These are phyloP conservation scores for Melospiza georgiana DNA, from an alignment of 2,113 vertebrate species.

Conservation along the genomic window DNA sequence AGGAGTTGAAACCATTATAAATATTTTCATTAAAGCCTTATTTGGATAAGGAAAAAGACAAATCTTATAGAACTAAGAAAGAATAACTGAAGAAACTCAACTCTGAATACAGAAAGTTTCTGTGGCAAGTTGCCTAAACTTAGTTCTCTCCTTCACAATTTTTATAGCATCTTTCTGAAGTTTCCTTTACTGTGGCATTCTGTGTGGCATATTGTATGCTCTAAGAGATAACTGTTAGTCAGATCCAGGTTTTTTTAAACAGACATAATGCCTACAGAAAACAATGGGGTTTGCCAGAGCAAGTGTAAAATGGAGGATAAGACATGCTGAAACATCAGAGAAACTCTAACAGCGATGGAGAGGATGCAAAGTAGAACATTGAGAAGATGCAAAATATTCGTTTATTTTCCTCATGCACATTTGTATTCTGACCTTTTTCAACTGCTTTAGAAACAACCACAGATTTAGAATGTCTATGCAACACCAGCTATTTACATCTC, in stretches of 20 bases:
- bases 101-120: not conserved
- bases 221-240: not conserved
- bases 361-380: not conserved
- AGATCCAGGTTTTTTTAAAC: not conserved
- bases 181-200: not conserved
- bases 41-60: not conserved
- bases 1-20: not conserved
- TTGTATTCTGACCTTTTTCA: not conserved
- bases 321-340: not conserved
- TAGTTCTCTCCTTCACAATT: not conserved
- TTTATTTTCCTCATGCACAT: not conserved
- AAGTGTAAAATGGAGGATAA: not conserved
- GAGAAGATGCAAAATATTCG: not conserved
- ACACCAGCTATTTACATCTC: not conserved
- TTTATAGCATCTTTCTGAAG: not conserved
- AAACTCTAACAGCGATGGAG: not conserved
- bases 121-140: not conserved
- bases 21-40: not conserved
- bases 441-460: not conserved
- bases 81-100: not conserved
- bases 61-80: not conserved
- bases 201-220: not conserved
- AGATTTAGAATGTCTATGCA: not conserved
- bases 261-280: not conserved
- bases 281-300: not conserved